Conservation (phyloP, 2,797 vertebrate species). For the Trachurus trachurus region DNA sequence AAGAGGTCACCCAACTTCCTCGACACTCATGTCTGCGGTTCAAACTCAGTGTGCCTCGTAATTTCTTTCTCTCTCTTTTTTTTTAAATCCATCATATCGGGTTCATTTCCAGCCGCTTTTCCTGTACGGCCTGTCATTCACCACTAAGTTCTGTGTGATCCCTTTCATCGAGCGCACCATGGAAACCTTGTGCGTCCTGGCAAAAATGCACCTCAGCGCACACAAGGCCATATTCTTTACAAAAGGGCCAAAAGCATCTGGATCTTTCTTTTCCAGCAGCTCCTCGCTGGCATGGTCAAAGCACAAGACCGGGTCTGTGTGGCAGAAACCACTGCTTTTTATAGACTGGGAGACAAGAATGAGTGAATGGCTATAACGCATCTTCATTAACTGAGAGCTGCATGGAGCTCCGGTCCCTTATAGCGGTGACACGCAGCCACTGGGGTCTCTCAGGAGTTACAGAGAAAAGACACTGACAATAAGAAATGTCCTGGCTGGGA, state of each 20-base stretch:
- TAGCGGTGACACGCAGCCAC: slow-evolving; percentile 65
- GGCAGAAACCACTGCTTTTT: slow-evolving; percentile 85
- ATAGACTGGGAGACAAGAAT: slow-evolving; percentile 86
- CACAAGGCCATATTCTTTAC: slow-evolving; percentile 89
- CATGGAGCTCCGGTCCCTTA: slow-evolving; percentile 64
- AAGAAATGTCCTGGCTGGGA: slow-evolving; percentile 39
- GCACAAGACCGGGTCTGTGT: slow-evolving; percentile 88
- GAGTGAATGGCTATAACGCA: slow-evolving; percentile 80
- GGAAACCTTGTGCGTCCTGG: slow-evolving; percentile 86
- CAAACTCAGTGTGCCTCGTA: slow-evolving; percentile 42
- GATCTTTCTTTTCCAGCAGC: slow-evolving; percentile 79
- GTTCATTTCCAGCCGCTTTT: slow-evolving; percentile 76
- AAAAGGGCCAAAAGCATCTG: slow-evolving; percentile 87
- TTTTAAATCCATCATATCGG: slow-evolving; percentile 71
- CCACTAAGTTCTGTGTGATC: slow-evolving; percentile 84
- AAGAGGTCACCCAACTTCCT: slow-evolving; percentile 76
- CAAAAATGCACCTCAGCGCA: slow-evolving; percentile 89
- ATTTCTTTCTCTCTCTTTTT: slow-evolving; percentile 37
- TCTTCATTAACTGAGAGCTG: slow-evolving; percentile 83
- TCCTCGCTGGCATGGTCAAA: slow-evolving; percentile 73
- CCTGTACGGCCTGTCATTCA: slow-evolving; percentile 85
- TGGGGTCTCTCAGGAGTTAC: slow-evolving; percentile 60
- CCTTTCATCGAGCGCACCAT: slow-evolving; percentile 88
- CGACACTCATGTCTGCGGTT: slow-evolving; percentile 66
- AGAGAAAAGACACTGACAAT: slow-evolving; percentile 37